Percentiles rank a stretch among this genome's conserved stretches.
These are phyloP conservation scores for Denticeps clupeoides DNA, from an alignment of 2,797 vertebrate species.

Conservation along the genomic window DNA sequence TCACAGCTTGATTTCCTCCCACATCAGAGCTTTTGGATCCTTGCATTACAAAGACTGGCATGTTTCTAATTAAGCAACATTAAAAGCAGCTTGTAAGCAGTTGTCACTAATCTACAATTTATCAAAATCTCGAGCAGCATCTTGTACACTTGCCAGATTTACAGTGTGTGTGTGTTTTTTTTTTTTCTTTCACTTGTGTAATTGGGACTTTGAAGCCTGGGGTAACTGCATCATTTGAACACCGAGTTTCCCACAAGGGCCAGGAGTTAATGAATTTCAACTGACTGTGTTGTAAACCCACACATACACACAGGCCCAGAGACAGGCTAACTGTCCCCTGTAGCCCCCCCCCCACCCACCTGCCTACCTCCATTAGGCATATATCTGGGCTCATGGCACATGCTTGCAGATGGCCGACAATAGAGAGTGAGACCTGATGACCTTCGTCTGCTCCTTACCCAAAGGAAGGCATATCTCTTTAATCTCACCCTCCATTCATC, in stretches of 20 bases:
- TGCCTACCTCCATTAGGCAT: slow-evolving; percentile 43
- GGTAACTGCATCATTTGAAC: slow-evolving; percentile 56
- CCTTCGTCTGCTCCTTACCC: too few species aligned
- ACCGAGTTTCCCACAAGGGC: slow-evolving; percentile 36
- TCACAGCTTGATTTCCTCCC: too few species aligned
- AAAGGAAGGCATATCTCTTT: slow-evolving; percentile 57
- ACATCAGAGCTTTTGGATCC: too few species aligned
- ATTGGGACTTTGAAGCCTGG: slow-evolving; percentile 58
- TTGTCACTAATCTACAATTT: too few species aligned
- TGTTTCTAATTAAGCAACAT: too few species aligned
- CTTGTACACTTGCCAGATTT: too few species aligned
- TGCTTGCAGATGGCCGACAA: slow-evolving; percentile 82
- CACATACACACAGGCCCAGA: background rate
- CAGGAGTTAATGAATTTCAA: slow-evolving; percentile 74
- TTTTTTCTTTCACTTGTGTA: slow-evolving; percentile 43
- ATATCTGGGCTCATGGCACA: slow-evolving; percentile 38
- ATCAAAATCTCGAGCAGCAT: too few species aligned
- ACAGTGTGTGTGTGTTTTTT: too few species aligned
- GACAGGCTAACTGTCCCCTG: slow-evolving; percentile 8
- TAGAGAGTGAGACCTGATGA: too few species aligned
- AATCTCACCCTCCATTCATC: slow-evolving; percentile 63
- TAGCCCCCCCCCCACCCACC: slow-evolving; percentile 27
- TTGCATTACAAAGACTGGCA: too few species aligned
- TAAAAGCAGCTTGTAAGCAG: too few species aligned
- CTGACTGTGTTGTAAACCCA: slow-evolving; percentile 45